Evolutionary conservation across 2,797 vertebrate genomes (phyloP).

Genomic region (Siniperca obscura): DNA sequence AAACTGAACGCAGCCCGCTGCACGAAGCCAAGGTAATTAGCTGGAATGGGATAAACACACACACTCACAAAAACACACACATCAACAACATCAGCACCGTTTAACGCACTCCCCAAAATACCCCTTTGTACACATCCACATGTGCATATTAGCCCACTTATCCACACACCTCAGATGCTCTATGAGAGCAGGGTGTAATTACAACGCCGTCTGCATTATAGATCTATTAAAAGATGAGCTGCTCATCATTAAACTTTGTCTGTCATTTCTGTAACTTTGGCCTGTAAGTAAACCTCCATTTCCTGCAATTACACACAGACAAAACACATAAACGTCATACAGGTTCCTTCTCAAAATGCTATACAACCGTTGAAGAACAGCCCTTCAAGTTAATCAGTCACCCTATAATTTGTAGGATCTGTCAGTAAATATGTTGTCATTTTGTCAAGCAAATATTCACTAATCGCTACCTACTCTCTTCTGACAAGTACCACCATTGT

Average conservation of each 20-base stretch:
- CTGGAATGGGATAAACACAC: neutral
- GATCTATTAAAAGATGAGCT: conserved; percentile 32
- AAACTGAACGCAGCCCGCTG: conserved; percentile 2
- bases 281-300: neutral
- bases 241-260: conserved; percentile 4
- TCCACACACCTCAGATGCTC: neutral
- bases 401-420: neutral
- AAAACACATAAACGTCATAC: neutral
- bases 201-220: neutral
- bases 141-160: neutral
- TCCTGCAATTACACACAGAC: neutral
- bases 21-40: conserved; percentile 28
- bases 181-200: conserved; percentile 4
- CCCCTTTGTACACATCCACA: neutral
- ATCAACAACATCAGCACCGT: neutral
- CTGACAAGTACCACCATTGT: no score
- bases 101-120: neutral
- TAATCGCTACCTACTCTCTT: no score
- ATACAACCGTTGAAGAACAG: neutral
- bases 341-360: neutral
- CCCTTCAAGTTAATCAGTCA: neutral
- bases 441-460: no score
- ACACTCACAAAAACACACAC: neutral
- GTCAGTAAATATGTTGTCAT: no score
- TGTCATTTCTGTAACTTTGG: neutral